Percentiles rank a stretch among this genome's conserved stretches.
Conservation (phyloP, 2,888 invertebrate genomes). For the Heliconius sara region DNA sequence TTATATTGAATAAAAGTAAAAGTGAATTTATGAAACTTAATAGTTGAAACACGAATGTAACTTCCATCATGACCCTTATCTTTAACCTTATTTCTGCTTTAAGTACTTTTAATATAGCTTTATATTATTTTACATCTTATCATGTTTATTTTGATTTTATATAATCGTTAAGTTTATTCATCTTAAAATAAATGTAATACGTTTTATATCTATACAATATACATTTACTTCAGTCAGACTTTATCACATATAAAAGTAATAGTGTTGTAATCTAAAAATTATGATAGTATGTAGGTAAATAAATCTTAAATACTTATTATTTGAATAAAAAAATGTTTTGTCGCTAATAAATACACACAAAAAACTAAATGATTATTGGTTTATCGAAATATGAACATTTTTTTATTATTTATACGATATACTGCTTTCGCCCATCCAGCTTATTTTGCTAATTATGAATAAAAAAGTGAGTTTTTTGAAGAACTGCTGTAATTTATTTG, state of each 20-base stretch:
- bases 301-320: too few species aligned
- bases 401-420: too few species aligned
- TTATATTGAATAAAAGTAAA: slow-evolving; percentile 79
- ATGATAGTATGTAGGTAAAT: too few species aligned
- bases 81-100: slow-evolving; percentile 8
- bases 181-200: too few species aligned
- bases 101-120: neutral
- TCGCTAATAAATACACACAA: too few species aligned
- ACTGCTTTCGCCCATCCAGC: too few species aligned
- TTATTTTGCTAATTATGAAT: too few species aligned
- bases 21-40: slow-evolving; percentile 69
- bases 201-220: neutral
- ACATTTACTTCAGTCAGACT: neutral
- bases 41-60: slow-evolving; percentile 51
- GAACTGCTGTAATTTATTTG: too few species aligned
- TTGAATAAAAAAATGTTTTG: too few species aligned
- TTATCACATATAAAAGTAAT: neutral
- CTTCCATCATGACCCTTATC: slow-evolving; percentile 30
- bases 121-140: neutral
- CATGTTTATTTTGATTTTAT: neutral
- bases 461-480: too few species aligned
- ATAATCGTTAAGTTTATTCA: neutral
- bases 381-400: too few species aligned
- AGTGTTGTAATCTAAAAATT: neutral
- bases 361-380: too few species aligned